Evolutionary conservation across 2,888 invertebrate genomes (phyloP).

Genomic region (Myathropa florea): DNA sequence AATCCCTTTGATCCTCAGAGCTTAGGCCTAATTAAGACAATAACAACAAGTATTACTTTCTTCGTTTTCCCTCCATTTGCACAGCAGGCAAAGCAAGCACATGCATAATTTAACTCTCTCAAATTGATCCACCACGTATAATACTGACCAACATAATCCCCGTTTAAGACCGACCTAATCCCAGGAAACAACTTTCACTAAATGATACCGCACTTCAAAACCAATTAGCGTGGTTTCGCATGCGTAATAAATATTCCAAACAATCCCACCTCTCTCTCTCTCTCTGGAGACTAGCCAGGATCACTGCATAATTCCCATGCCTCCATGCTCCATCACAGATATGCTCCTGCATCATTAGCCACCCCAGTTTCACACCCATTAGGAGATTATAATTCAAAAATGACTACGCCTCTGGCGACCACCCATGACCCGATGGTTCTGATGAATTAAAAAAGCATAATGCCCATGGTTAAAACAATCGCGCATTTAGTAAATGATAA

Average conservation of each 20-base stretch:
- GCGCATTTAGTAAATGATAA: not conserved
- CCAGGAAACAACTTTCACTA: not conserved
- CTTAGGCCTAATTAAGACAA: too few species aligned
- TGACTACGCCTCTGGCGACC: not conserved
- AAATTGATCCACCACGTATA: not conserved
- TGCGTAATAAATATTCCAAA: slow-evolving; percentile 2
- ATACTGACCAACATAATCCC: not conserved
- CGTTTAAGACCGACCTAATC: too few species aligned
- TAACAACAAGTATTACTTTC: too few species aligned
- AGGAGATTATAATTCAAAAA: slow-evolving; percentile 10
- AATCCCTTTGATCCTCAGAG: too few species aligned
- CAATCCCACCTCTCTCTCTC: not conserved
- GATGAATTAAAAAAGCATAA: not conserved
- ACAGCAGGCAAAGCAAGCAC: too few species aligned
- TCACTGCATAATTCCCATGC: not conserved
- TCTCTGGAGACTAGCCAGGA: not conserved
- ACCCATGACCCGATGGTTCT: not conserved
- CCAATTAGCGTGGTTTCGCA: slow-evolving; percentile 16
- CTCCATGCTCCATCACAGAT: not conserved
- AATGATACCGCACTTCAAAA: not conserved
- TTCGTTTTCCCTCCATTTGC: too few species aligned
- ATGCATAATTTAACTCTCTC: not conserved
- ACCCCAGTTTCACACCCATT: not conserved
- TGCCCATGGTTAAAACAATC: not conserved
- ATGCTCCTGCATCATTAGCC: not conserved